These are phyloP conservation scores for Diabrotica virgifera DNA, from an alignment of 1,140 invertebrate species.

Conservation along the genomic window DNA sequence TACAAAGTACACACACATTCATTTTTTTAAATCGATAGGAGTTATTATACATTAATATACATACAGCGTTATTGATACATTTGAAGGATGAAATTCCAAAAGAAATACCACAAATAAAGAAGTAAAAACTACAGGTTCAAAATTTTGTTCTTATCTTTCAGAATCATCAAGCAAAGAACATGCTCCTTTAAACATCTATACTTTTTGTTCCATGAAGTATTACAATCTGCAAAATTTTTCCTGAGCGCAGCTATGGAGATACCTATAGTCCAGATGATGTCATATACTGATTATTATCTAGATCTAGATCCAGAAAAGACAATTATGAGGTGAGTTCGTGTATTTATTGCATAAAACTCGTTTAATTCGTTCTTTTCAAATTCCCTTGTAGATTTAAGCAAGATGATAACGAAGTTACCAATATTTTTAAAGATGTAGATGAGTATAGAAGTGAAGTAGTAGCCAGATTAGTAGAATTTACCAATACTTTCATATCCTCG, in stretches of 20 bases:
- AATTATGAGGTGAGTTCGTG: slow-evolving; percentile 53
- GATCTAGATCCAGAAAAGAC: slow-evolving; percentile 91
- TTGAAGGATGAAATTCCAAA: no score
- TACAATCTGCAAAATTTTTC: slow-evolving; percentile 89
- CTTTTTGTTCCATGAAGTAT: slow-evolving; percentile 84
- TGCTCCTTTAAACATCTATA: slow-evolving; percentile 90
- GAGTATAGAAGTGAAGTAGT: slow-evolving; percentile 73
- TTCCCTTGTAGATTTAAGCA: slow-evolving; percentile 30
- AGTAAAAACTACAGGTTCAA: no score
- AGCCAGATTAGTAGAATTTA: slow-evolving; percentile 77
- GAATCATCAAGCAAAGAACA: slow-evolving; percentile 76
- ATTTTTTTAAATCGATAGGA: no score
- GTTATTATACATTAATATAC: no score
- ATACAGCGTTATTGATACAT: no score
- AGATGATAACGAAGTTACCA: slow-evolving; percentile 29
- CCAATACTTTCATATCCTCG: slow-evolving; percentile 79
- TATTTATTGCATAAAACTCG: not conserved
- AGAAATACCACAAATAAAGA: no score
- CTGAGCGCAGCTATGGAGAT: slow-evolving; percentile 87
- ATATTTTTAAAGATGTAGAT: slow-evolving; percentile 30
- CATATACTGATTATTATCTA: slow-evolving; percentile 88
- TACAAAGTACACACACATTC: no score
- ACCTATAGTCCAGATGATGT: slow-evolving; percentile 89
- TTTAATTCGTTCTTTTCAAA: not conserved
- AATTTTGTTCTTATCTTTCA: slow-evolving; percentile 35